Percentiles rank a stretch among this genome's conserved stretches.
Conservation (phyloP, 2,113 vertebrate genomes). For the Tonatia bakeri region DNA sequence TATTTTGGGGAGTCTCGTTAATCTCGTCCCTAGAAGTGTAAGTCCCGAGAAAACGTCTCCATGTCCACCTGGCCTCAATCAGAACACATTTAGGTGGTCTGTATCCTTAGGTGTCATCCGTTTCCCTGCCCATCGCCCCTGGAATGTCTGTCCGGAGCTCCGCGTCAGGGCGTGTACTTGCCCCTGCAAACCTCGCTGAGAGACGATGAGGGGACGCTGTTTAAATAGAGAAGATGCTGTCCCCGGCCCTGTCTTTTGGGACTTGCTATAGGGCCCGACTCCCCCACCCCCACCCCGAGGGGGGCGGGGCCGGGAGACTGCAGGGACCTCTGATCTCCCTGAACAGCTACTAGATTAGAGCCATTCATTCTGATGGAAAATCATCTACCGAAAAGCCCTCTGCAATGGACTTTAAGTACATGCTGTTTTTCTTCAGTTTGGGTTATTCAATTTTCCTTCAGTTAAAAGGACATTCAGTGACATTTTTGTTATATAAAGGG, state of each 20-base stretch:
- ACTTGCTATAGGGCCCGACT: not conserved
- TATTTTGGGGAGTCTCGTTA: not conserved
- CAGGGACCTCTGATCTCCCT: not conserved
- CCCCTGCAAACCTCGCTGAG: not conserved
- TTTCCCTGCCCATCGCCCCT: not conserved
- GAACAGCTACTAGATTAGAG: not conserved
- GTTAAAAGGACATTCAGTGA: not conserved
- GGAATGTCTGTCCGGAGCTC: not conserved
- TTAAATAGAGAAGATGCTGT: not conserved
- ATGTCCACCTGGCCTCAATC: not conserved
- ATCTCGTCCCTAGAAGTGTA: not conserved
- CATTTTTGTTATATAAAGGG: not conserved
- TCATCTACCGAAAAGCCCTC: not conserved
- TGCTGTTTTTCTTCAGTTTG: not conserved
- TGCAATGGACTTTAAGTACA: not conserved
- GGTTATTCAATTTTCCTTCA: not conserved
- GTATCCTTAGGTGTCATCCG: not conserved
- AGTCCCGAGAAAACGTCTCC: not conserved
- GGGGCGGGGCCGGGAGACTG: not conserved
- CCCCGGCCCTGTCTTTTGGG: not conserved
- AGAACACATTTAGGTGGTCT: not conserved
- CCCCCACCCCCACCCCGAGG: not conserved
- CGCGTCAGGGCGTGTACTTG: not conserved
- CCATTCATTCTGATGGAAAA: not conserved
- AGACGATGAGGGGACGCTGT: not conserved